Conservation (phyloP, 2,113 vertebrate genomes). For the Dasypus novemcinctus region DNA sequence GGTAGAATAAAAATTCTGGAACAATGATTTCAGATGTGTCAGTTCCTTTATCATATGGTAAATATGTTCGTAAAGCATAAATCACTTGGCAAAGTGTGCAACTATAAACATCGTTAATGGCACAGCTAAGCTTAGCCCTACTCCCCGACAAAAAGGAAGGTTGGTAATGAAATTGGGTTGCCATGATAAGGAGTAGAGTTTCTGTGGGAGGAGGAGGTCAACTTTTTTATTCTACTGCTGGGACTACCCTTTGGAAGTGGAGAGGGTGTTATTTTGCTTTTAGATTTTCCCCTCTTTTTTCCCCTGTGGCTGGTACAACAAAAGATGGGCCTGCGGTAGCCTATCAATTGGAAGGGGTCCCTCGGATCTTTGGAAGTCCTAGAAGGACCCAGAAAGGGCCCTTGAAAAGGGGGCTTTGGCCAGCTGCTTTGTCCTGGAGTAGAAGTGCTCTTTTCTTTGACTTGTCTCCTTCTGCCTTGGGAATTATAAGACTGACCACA, state of each 20-base stretch:
- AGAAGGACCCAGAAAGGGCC: neutral
- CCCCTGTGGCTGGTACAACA: neutral
- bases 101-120: neutral
- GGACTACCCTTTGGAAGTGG: neutral
- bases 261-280: neutral
- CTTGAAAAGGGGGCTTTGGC: neutral
- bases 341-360: neutral
- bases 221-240: neutral
- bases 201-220: neutral
- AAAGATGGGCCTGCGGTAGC: neutral
- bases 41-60: conserved; percentile 22
- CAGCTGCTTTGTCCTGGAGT: neutral
- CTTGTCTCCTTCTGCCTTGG: neutral
- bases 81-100: neutral
- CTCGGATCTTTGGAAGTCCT: neutral
- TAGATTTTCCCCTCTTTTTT: neutral
- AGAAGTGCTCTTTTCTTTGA: neutral
- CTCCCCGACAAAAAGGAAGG: neutral
- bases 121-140: neutral
- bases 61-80: neutral
- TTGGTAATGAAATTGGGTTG: neutral
- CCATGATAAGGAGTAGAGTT: neutral
- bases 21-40: neutral
- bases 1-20: neutral
- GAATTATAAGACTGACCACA: neutral